Conservation (phyloP, 2,888 invertebrate genomes). For the Crioceris asparagi region DNA sequence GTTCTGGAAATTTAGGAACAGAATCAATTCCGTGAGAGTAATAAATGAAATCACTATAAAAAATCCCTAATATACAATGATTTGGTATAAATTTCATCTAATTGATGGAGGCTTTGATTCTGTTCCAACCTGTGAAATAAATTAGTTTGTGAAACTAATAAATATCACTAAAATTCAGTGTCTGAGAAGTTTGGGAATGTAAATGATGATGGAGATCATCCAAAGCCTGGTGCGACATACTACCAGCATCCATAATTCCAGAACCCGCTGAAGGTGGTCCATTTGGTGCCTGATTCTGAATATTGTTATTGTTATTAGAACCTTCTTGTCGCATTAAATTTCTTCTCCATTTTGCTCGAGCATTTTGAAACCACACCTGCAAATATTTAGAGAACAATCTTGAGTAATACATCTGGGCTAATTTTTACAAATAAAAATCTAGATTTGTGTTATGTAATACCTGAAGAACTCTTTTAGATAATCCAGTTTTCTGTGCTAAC, state of each 20-base stretch:
- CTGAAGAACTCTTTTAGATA: constrained; percentile 96
- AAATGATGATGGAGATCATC: constrained; percentile 46
- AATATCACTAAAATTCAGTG: constrained; percentile 36
- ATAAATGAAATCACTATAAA: too few relatives aligned
- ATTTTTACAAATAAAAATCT: too few relatives aligned
- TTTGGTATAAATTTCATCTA: too few relatives aligned
- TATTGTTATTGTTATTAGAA: constrained; percentile 26
- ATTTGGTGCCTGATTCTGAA: constrained; percentile 27
- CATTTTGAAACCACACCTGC: constrained; percentile 99
- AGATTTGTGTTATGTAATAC: too few relatives aligned
- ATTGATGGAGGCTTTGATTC: too few relatives aligned
- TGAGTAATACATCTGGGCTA: constrained; percentile 90
- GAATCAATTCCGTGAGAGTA: too few relatives aligned
- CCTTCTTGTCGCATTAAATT: constrained; percentile 83
- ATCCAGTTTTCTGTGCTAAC: constrained; percentile 94
- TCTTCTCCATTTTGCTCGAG: constrained; percentile 94
- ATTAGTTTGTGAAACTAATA: too few relatives aligned
- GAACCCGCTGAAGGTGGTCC: constrained; percentile 32
- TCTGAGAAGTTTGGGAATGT: constrained; percentile 39
- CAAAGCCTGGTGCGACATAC: constrained; percentile 41
- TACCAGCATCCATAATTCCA: constrained; percentile 40
- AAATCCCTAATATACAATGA: too few relatives aligned
- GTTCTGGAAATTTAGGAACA: too few relatives aligned
- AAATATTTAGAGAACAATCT: constrained; percentile 90
- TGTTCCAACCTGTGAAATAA: too few relatives aligned